phyloP scores from a whole-genome alignment of 2,888 invertebrate species.

The Margaritifera margaritifera region DNA sequence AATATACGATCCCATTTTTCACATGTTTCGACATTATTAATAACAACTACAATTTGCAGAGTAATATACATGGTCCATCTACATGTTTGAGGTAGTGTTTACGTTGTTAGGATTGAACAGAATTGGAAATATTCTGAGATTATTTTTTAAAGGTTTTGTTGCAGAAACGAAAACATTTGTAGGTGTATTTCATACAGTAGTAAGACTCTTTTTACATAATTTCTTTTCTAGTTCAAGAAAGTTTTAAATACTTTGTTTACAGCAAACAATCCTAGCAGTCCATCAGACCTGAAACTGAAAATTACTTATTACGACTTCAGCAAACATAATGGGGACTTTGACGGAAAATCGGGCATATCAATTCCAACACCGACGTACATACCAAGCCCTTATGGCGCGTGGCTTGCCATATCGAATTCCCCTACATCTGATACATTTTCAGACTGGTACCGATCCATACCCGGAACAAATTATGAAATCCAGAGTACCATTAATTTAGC shows the following conservation, averaged over 20 bases:
- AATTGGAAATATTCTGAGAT: too few relatives aligned
- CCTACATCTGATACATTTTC: slow-evolving; percentile 56
- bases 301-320: slow-evolving; percentile 45
- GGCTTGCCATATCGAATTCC: slow-evolving; percentile 43
- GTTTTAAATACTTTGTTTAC: background rate
- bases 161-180: too few relatives aligned
- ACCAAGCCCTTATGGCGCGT: slow-evolving; percentile 49
- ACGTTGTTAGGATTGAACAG: too few relatives aligned
- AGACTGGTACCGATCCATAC: slow-evolving; percentile 48
- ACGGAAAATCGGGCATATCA: slow-evolving; percentile 22
- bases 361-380: slow-evolving; percentile 40
- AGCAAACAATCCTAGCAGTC: slow-evolving; percentile 13
- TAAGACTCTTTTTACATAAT: too few relatives aligned
- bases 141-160: too few relatives aligned
- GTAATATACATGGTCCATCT: too few relatives aligned
- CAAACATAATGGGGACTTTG: slow-evolving; percentile 31
- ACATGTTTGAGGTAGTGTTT: too few relatives aligned
- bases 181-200: too few relatives aligned
- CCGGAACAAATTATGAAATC: slow-evolving; percentile 23
- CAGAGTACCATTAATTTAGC: slow-evolving; percentile 25
- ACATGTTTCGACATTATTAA: too few relatives aligned
- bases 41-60: too few relatives aligned
- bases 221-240: too few relatives aligned
- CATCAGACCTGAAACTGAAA: slow-evolving; percentile 22
- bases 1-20: too few relatives aligned